A percentile compares a stretch with the other conserved stretches of the same genome.
Evolutionary conservation across 2,888 invertebrate species (phyloP).

Genomic region (Eupithecia exiguata): DNA sequence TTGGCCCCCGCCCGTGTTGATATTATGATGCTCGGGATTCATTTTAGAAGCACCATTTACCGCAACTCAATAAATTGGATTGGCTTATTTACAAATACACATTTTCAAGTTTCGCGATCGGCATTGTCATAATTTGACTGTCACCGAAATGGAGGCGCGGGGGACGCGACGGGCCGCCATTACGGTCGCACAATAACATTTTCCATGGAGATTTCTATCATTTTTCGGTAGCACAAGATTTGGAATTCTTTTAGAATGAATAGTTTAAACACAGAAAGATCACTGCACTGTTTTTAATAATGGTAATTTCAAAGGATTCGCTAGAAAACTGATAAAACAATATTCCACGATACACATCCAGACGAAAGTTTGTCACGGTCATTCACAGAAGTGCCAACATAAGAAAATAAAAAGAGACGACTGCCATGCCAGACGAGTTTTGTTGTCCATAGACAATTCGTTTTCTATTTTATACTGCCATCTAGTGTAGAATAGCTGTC

Average conservation of each 20-base stretch:
- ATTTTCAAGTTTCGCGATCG: constrained; percentile 76
- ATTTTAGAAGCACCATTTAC: constrained; percentile 67
- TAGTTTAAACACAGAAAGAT: constrained; percentile 27
- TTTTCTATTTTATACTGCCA: not conserved
- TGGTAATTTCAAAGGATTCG: constrained; percentile 11
- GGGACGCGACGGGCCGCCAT: constrained; percentile 88
- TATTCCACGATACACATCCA: constrained; percentile 64
- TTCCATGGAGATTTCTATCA: constrained; percentile 48
- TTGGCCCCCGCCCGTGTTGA: constrained; percentile 85
- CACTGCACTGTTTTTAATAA: constrained; percentile 28
- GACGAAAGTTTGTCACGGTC: constrained; percentile 73
- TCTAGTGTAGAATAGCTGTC: constrained; percentile 6
- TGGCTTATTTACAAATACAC: constrained; percentile 70
- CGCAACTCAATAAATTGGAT: constrained; percentile 55
- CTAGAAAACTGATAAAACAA: constrained; percentile 52
- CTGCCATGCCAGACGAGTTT: not conserved
- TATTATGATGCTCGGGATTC: constrained; percentile 81
- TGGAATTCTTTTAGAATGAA: constrained; percentile 33
- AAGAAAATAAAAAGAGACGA: constrained; percentile 20
- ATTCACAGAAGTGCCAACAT: constrained; percentile 59
- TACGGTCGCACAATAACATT: constrained; percentile 84
- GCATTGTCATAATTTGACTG: constrained; percentile 85
- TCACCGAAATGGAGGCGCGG: constrained; percentile 86
- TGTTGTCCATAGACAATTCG: constrained; percentile 1
- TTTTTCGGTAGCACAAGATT: constrained; percentile 35